These are phyloP conservation scores for Nemopilema nomurai DNA, from an alignment of 30 jellyfish, hydroid and myxozoan species.

Conservation along the genomic window DNA sequence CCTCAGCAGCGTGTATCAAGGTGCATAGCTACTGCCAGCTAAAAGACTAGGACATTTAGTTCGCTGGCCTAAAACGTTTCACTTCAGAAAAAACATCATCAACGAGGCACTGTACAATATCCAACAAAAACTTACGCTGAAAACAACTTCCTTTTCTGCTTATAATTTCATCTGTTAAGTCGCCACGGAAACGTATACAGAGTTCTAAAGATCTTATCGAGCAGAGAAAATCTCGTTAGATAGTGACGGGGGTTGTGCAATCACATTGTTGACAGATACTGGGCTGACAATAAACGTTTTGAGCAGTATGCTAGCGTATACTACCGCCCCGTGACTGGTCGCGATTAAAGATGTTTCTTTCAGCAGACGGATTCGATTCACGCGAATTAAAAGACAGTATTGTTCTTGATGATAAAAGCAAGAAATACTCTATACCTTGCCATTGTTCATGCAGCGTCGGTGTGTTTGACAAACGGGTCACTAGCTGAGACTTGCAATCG, in stretches of 20 bases:
- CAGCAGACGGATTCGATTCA: constrained; percentile 26
- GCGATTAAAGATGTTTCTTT: neutral
- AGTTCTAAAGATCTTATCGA: constrained; percentile 24
- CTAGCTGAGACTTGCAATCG: neutral
- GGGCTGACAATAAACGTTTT: neutral
- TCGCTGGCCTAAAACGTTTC: neutral
- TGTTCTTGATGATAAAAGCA: neutral
- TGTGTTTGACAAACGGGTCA: neutral
- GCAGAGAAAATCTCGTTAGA: constrained; percentile 5
- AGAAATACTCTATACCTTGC: constrained; percentile 8
- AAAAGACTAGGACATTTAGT: too few species aligned
- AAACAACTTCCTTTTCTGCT: neutral
- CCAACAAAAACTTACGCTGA: neutral
- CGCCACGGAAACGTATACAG: constrained; percentile 49
- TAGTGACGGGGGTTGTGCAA: constrained; percentile 27
- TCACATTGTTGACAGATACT: neutral
- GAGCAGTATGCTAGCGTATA: neutral
- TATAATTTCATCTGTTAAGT: neutral
- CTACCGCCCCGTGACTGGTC: neutral
- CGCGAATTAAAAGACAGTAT: constrained; percentile 11
- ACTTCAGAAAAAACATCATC: neutral
- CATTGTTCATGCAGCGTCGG: neutral
- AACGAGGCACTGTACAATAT: neutral
- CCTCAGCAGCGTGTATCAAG: too few species aligned
- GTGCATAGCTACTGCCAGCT: too few species aligned